Evolutionary conservation across 2,797 vertebrate genomes (phyloP).

Genomic region (Synaphobranchus kaupii): DNA sequence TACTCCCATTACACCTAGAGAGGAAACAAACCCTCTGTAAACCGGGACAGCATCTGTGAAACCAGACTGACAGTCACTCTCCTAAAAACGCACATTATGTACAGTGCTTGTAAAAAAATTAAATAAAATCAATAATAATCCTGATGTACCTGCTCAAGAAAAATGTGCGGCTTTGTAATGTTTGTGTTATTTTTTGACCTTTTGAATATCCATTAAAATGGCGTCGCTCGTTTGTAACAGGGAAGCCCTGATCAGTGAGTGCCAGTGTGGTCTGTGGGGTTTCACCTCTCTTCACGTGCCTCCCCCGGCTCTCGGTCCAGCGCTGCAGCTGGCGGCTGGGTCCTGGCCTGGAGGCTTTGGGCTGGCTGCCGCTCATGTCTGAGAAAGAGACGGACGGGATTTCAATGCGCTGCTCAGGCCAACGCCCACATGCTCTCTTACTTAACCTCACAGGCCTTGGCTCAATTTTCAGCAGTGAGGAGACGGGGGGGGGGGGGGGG

Average conservation of each 20-base stretch:
- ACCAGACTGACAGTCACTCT: not conserved
- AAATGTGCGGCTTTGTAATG: not conserved
- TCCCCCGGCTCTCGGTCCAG: slow-evolving; percentile 81
- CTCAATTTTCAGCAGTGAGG: too few relatives aligned
- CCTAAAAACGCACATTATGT: not conserved
- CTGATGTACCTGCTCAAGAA: slow-evolving; percentile 10
- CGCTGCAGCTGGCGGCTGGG: slow-evolving; percentile 85
- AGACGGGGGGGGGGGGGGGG: not conserved
- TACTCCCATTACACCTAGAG: slow-evolving; percentile 77
- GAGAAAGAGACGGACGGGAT: not conserved
- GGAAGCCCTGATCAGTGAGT: not conserved
- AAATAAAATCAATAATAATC: slow-evolving; percentile 5
- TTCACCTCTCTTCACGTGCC: slow-evolving; percentile 88
- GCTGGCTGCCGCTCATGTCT: slow-evolving; percentile 86
- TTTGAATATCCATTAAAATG: not conserved
- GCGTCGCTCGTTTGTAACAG: not conserved
- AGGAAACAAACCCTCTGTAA: slow-evolving; percentile 30
- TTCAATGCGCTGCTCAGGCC: not conserved
- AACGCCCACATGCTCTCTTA: not conserved
- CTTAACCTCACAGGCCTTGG: not conserved
- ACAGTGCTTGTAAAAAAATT: slow-evolving; percentile 35
- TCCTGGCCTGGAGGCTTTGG: slow-evolving; percentile 77
- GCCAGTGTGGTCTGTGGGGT: not conserved
- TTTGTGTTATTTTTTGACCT: not conserved
- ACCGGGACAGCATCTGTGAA: slow-evolving; percentile 25